A percentile compares a stretch with the other conserved stretches of the same genome.
These are phyloP conservation scores for Gymnoscelis rufifasciata DNA, from an alignment of 2,888 invertebrate genomes.

Conservation along the genomic window DNA sequence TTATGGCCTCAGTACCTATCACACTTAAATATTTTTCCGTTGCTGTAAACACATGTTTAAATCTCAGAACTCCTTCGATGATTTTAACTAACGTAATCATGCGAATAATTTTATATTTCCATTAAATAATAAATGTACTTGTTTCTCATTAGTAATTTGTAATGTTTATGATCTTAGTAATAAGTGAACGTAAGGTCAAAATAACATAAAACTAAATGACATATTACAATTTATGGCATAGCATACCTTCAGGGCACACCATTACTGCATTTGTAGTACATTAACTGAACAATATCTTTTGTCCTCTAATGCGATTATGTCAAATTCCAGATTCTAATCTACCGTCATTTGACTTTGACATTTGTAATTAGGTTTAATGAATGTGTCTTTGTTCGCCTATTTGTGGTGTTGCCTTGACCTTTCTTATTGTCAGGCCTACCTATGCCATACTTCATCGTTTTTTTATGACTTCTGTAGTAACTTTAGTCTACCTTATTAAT, in stretches of 20 bases:
- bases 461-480: too few species aligned
- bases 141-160: too few species aligned
- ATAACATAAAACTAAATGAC: constrained; percentile 38
- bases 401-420: constrained; percentile 49
- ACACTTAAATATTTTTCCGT: not conserved
- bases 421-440: constrained; percentile 32
- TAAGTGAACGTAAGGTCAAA: constrained; percentile 63
- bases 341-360: constrained; percentile 48
- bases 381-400: constrained; percentile 47
- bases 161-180: too few species aligned
- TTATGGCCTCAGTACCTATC: not conserved
- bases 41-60: too few species aligned
- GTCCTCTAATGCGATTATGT: constrained; percentile 50
- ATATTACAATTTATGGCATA: constrained; percentile 46
- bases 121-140: too few species aligned
- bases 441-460: too few species aligned
- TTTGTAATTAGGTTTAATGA: constrained; percentile 46
- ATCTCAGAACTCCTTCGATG: too few species aligned
- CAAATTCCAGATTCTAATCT: constrained; percentile 46
- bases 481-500: too few species aligned
- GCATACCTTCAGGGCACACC: constrained; percentile 39
- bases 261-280: constrained; percentile 9
- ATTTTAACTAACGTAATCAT: too few species aligned
- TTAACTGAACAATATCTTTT: constrained; percentile 36
- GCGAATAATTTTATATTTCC: too few species aligned